Percentiles rank a stretch among this genome's conserved stretches.
Evolutionary conservation across 2,888 invertebrate species (phyloP).

Genomic region (Cenopis cana): DNA sequence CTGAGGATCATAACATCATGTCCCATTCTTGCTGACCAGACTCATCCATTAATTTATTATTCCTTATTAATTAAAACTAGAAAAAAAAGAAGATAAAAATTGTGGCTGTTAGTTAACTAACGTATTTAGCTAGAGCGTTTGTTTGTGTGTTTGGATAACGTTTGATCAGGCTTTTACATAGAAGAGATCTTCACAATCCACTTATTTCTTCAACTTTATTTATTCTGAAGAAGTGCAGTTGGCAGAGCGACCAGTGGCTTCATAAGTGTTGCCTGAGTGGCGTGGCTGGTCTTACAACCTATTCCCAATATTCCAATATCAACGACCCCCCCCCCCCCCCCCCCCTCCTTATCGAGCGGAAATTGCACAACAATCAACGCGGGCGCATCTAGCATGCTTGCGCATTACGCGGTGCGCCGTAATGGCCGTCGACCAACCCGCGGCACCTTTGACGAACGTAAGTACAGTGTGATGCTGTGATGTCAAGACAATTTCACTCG

Average conservation of each 20-base stretch:
- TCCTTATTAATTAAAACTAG: too few relatives aligned
- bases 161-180: too few relatives aligned
- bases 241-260: too few relatives aligned
- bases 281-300: background rate
- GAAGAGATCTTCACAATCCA: background rate
- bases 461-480: background rate
- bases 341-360: slow-evolving; percentile 23
- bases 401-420: slow-evolving; percentile 16
- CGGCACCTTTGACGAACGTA: slow-evolving; percentile 23
- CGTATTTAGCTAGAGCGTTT: too few relatives aligned
- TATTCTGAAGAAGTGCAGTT: background rate
- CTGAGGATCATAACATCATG: too few relatives aligned
- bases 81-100: too few relatives aligned
- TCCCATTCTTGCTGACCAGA: too few relatives aligned
- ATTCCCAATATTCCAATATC: too few relatives aligned
- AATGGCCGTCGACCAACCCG: slow-evolving; percentile 2
- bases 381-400: slow-evolving; percentile 31
- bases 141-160: too few relatives aligned
- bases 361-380: slow-evolving; percentile 38
- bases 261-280: background rate
- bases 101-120: too few relatives aligned
- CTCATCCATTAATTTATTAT: too few relatives aligned
- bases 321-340: background rate
- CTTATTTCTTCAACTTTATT: background rate
- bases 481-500: too few relatives aligned